Evolutionary conservation across 2,797 vertebrate genomes (phyloP), one percentile per base, ranked within the genome.

Genomic region (Mionectes olivaceus): DNA sequence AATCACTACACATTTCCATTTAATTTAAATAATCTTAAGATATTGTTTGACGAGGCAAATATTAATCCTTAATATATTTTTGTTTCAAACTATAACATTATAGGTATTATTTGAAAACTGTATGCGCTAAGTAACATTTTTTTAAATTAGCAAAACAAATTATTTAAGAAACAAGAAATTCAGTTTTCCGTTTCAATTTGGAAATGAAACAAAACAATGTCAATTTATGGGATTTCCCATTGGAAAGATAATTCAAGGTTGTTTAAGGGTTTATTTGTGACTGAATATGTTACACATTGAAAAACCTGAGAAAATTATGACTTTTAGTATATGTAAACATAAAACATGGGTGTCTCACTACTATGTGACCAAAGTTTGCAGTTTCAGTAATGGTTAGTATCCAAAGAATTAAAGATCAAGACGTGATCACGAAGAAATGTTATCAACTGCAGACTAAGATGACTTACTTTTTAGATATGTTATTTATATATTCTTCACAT

Each of bases 401-500:
- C 4, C 22, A 82, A 43, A 75, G 28, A 37, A 61, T 22, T 19
- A n/a, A 68, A 35, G 7, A n/a, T 25, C 4, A 9, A 0, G 0
- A 35, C 28, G 10, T 16, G 13, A 47, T 60, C 50, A 56, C 11
- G 33, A 47, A 76, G 32, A 73, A 76, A 76, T 10, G 0, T 15
- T 68, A 82, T 18, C 37, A 52, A 22, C 9, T 64, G 6, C 8
- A 52, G 13, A 25, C 6, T 9, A 64, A 73, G 18, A 44, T 14
- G 2, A 37, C 5, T 63, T 74, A 5, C 1, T 35, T 78, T 74
- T 87, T 21, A 55, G 10, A 10, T 22, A 41, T 4, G 2, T 24
- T 81, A 15, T 22, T 61, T 59, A n/a, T 41, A 37, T 32, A 21
- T 64, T 47, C 32, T 30, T 68, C 21, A 11, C 10, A 79, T 39